Percentiles rank a stretch among this genome's conserved stretches.
Evolutionary conservation across 2,797 vertebrate species (phyloP).

Genomic region (Dromococcyx pavoninus): DNA sequence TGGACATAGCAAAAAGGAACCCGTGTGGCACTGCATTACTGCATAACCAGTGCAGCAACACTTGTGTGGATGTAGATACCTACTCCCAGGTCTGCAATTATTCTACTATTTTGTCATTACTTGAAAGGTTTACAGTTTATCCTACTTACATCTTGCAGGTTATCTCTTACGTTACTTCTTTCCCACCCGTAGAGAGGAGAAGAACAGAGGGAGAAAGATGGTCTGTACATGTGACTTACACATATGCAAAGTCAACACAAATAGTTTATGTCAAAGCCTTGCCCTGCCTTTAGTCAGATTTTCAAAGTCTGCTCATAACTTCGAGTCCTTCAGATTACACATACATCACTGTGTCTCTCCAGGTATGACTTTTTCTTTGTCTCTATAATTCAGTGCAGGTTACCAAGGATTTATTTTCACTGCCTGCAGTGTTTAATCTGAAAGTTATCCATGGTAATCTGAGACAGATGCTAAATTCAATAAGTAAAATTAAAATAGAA

Average conservation of each 20-base stretch:
- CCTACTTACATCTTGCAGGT: background rate
- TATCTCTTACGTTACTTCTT: background rate
- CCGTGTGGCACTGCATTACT: background rate
- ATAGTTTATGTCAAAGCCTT: background rate
- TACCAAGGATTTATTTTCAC: background rate
- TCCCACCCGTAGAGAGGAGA: background rate
- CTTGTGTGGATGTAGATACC: background rate
- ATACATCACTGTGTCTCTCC: background rate
- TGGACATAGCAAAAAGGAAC: background rate
- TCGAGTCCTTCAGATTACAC: background rate
- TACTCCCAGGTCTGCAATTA: background rate
- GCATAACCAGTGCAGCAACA: background rate
- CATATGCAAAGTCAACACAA: background rate
- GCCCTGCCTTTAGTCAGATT: background rate
- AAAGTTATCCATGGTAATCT: background rate
- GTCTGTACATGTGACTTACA: background rate
- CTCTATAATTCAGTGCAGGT: fast-evolving
- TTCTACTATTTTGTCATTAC: background rate
- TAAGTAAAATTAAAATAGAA: background rate
- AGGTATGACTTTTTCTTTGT: background rate
- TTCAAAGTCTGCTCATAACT: background rate
- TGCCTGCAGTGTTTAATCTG: background rate
- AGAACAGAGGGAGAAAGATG: fast-evolving
- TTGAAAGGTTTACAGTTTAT: background rate
- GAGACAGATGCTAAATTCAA: background rate